Percentiles rank a stretch among this genome's conserved stretches.
phyloP scores from a whole-genome alignment of 2,113 vertebrate genomes.

The Uria lomvia region DNA sequence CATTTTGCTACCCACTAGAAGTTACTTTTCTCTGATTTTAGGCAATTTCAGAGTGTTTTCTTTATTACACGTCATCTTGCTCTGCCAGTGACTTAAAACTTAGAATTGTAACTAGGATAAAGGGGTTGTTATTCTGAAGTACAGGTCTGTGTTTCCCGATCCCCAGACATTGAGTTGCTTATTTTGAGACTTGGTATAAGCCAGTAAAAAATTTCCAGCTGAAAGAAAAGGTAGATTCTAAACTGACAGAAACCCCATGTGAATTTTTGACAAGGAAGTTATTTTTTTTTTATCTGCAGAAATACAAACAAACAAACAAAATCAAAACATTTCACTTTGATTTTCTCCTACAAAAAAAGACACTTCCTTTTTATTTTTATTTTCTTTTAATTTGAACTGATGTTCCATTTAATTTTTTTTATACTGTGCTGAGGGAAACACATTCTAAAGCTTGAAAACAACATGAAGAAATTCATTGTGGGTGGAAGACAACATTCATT shows the following conservation, averaged over 20 bases:
- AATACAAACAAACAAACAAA: neutral
- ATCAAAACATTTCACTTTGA: neutral
- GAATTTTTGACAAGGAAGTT: neutral
- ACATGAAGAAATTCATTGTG: neutral
- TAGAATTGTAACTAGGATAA: neutral
- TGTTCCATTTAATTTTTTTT: neutral
- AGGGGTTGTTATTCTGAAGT: neutral
- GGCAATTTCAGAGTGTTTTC: neutral
- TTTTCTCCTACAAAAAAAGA: neutral
- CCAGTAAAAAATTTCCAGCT: neutral
- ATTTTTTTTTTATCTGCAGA: neutral
- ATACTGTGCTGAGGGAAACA: neutral
- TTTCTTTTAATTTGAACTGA: neutral
- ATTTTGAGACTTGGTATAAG: neutral
- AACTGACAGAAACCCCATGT: neutral
- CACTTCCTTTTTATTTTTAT: neutral
- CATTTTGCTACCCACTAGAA: neutral
- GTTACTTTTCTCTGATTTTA: neutral
- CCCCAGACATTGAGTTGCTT: neutral
- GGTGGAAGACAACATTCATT: neutral
- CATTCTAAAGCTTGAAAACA: conserved; percentile 1
- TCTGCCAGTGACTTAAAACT: neutral
- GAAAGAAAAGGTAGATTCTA: neutral
- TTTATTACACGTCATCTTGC: neutral
- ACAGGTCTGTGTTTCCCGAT: neutral